Conservation (phyloP, 2,797 vertebrate genomes). For the Poeciliopsis infans region DNA sequence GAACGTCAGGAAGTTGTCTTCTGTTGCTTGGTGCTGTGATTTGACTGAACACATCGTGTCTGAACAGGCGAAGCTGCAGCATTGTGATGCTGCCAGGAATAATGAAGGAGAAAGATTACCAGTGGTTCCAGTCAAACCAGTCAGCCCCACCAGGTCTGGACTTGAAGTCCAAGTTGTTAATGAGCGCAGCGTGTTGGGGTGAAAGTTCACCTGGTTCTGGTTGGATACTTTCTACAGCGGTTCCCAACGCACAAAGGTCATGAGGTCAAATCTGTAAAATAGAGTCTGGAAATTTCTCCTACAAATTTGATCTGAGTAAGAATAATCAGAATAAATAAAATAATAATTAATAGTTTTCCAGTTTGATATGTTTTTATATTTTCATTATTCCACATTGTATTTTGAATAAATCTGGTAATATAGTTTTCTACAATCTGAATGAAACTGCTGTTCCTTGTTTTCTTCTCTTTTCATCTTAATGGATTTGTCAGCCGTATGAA, state of each 20-base stretch:
- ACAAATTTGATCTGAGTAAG: background rate
- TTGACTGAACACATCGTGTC: background rate
- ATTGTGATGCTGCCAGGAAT: background rate
- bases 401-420: background rate
- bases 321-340: background rate
- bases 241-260: background rate
- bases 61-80: background rate
- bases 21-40: background rate
- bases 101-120: background rate
- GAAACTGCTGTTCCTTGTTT: background rate
- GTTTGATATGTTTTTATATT: background rate
- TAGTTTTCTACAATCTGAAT: background rate
- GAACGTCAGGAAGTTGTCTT: no score
- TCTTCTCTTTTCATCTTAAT: background rate
- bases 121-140: background rate
- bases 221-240: background rate
- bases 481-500: background rate
- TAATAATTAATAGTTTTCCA: background rate
- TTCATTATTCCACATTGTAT: background rate
- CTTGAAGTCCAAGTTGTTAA: background rate
- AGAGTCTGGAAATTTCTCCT: background rate
- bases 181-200: background rate
- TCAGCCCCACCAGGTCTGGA: background rate
- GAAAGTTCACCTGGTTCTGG: background rate
- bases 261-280: background rate